A percentile compares a stretch with the other conserved stretches of the same genome.
These are phyloP conservation scores for Lampris incognitus DNA, from an alignment of 2,113 vertebrate genomes.

Conservation along the genomic window DNA sequence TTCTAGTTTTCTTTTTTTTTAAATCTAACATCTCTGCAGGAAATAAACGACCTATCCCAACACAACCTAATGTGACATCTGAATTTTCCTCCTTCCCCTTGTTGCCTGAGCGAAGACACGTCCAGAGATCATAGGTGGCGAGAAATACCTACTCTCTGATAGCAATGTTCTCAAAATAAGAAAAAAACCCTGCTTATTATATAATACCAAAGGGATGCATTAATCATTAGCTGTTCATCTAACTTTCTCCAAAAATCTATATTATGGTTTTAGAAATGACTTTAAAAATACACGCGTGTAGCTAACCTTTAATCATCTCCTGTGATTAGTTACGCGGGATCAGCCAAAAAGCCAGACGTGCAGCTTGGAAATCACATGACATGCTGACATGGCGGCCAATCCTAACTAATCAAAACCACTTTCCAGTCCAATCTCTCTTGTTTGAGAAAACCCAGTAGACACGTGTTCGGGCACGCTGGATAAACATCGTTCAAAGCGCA, in stretches of 20 bases:
- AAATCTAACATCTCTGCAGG: conserved; percentile 41
- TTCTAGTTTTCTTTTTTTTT: conserved; percentile 30
- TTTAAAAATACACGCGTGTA: conserved; percentile 41
- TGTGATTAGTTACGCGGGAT: conserved; percentile 56
- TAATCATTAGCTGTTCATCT: conserved; percentile 47
- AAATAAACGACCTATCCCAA: conserved; percentile 11
- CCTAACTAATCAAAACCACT: conserved; percentile 39
- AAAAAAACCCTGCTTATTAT: conserved; percentile 46
- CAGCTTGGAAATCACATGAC: conserved; percentile 39
- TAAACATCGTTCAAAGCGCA: conserved; percentile 10
- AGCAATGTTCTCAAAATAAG: conserved; percentile 40
- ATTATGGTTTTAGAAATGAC: conserved; percentile 47
- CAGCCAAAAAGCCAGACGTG: conserved; percentile 15
- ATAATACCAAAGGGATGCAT: conserved; percentile 55
- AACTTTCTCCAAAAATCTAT: conserved; percentile 47
- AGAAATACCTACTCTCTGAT: conserved; percentile 25
- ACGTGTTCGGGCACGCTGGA: conserved; percentile 29
- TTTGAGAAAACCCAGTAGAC: conserved; percentile 41
- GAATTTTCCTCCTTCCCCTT: conserved; percentile 55
- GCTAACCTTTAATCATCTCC: conserved; percentile 52
- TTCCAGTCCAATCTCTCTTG: conserved; percentile 31
- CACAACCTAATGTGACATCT: conserved; percentile 47
- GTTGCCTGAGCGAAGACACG: conserved; percentile 37
- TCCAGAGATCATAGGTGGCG: conserved; percentile 31
- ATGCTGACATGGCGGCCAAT: conserved; percentile 32